phyloP scores from a whole-genome alignment of 2,113 vertebrate genomes.

The Pelodiscus sinensis region DNA sequence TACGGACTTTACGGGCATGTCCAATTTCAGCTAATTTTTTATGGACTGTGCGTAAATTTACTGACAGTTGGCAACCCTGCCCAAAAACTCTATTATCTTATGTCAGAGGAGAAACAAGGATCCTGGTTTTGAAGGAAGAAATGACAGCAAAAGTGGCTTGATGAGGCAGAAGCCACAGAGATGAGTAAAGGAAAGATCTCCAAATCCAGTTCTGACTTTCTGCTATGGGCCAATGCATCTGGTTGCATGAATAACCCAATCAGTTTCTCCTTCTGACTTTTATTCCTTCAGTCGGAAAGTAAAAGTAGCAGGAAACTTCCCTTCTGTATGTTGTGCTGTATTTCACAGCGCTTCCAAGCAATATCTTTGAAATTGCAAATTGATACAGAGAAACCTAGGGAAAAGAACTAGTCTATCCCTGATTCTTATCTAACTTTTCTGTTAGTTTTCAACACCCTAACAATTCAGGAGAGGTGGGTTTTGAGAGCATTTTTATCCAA shows the following conservation, averaged over 20 bases:
- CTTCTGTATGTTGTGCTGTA: neutral
- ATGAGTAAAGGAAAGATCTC: neutral
- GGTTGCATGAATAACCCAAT: neutral
- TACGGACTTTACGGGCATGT: too few species aligned
- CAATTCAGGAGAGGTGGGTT: neutral
- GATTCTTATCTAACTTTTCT: neutral
- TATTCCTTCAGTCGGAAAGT: neutral
- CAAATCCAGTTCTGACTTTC: neutral
- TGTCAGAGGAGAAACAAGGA: slow-evolving; percentile 10
- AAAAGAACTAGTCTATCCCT: neutral
- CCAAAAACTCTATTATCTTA: neutral
- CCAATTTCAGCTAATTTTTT: too few species aligned
- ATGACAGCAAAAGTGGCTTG: slow-evolving; percentile 37
- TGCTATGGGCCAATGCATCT: neutral
- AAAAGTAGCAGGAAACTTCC: neutral
- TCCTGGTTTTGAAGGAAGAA: slow-evolving; percentile 41
- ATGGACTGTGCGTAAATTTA: too few species aligned
- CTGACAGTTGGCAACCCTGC: too few species aligned
- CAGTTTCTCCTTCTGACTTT: neutral
- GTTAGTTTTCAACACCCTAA: neutral
- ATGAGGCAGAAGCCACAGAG: slow-evolving; percentile 32
- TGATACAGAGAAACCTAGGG: neutral
- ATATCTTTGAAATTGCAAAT: neutral
- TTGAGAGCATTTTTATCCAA: neutral
- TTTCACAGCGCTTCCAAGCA: neutral